phyloP scores from a whole-genome alignment of 1,140 invertebrate species.

The Drosophila oshimai region DNA sequence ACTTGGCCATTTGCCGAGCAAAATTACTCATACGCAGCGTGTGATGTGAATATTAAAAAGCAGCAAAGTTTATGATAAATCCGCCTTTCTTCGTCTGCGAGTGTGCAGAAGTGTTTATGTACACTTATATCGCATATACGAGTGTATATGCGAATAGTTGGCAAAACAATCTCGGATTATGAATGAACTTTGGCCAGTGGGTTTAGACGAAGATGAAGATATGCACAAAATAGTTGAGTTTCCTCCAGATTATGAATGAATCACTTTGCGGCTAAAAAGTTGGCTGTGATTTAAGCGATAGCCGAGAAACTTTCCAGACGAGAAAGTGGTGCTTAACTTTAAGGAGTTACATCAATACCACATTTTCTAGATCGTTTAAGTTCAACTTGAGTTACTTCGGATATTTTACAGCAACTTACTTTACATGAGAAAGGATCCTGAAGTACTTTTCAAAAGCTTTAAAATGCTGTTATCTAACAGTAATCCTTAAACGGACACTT shows the following conservation, averaged over 20 bases:
- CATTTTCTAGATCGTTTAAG: neutral
- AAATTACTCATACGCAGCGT: constrained; percentile 63
- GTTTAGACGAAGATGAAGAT: neutral
- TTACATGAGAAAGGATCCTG: too few species aligned
- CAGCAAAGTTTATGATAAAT: constrained; percentile 46
- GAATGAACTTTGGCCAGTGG: constrained; percentile 41
- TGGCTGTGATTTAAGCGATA: constrained; percentile 12
- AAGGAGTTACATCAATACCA: neutral
- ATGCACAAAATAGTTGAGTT: constrained; percentile 13
- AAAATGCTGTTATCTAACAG: too few species aligned
- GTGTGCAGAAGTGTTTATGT: constrained; percentile 28
- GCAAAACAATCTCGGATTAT: constrained; percentile 45
- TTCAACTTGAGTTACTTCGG: too few species aligned
- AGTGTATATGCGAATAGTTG: constrained; percentile 27
- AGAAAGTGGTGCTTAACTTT: neutral
- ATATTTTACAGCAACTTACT: too few species aligned
- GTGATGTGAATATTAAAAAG: constrained; percentile 49
- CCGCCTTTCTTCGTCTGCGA: neutral
- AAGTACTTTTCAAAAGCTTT: too few species aligned
- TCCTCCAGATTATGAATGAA: constrained; percentile 40
- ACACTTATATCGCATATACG: neutral
- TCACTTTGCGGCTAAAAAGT: constrained; percentile 29
- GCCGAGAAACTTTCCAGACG: constrained; percentile 3
- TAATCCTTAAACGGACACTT: too few species aligned
- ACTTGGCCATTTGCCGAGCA: constrained; percentile 40